Conservation (phyloP, 2,113 vertebrate genomes). For the Sarotherodon lohbergeri region DNA sequence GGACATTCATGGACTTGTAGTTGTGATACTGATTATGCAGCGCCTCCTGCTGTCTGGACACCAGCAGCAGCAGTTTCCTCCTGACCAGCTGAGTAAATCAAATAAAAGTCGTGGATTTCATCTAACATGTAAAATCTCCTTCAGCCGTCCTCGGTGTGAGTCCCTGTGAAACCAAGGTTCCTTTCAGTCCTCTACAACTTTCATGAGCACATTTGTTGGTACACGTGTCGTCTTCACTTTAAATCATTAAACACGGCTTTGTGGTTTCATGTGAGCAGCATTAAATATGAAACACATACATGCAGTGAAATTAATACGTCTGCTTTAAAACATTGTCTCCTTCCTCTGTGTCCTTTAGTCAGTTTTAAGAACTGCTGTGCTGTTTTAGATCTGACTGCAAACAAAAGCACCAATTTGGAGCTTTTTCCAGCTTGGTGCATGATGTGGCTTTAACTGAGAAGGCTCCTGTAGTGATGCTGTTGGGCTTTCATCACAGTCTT, state of each 20-base stretch:
- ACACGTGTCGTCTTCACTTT: not conserved
- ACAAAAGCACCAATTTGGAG: not conserved
- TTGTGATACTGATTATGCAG: not conserved
- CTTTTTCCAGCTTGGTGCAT: rapidly evolving
- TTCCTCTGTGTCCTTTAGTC: not conserved
- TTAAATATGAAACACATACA: not conserved
- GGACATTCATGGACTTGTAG: not conserved
- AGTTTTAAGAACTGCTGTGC: not conserved
- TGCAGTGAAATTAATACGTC: not conserved
- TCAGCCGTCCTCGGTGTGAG: not conserved
- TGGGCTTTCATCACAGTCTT: not conserved
- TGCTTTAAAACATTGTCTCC: not conserved
- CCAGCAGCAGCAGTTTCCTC: not conserved
- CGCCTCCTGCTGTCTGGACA: not conserved
- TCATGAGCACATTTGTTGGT: not conserved
- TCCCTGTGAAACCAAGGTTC: not conserved
- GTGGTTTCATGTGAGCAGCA: not conserved
- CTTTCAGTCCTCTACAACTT: not conserved
- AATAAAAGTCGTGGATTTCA: not conserved
- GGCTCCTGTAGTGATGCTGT: not conserved
- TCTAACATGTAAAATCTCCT: not conserved
- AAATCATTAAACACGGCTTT: not conserved
- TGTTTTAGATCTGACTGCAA: not conserved
- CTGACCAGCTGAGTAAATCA: not conserved
- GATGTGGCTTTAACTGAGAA: not conserved